Percentiles rank a stretch among this genome's conserved stretches.
Conservation (phyloP, 1,140 invertebrate genomes). For the Sipha flava region DNA sequence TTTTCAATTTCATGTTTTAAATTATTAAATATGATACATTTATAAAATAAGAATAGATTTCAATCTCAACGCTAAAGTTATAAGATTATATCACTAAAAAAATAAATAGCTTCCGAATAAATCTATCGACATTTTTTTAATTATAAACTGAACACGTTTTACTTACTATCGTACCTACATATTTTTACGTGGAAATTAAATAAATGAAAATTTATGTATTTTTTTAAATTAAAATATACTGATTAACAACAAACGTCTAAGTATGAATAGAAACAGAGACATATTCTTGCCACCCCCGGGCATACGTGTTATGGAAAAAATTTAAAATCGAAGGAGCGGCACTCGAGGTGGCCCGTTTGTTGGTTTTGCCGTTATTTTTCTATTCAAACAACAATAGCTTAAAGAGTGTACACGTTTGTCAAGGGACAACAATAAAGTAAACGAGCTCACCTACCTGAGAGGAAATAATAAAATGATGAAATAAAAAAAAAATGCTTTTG, state of each 20-base stretch:
- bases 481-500: constrained; percentile 17
- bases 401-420: constrained; percentile 27
- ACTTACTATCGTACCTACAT: too few species aligned
- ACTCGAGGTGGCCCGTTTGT: not conserved
- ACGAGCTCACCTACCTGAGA: not conserved
- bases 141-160: too few species aligned
- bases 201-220: too few species aligned
- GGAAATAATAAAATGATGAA: not conserved
- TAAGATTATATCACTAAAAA: too few species aligned
- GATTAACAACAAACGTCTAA: too few species aligned
- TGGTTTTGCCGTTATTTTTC: constrained; percentile 30
- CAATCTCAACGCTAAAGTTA: too few species aligned
- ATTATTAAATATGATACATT: not conserved
- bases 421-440: not conserved
- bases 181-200: too few species aligned
- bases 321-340: not conserved
- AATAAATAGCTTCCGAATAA: too few species aligned
- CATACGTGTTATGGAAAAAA: not conserved
- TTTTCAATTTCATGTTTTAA: not conserved
- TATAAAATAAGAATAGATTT: too few species aligned
- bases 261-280: too few species aligned
- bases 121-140: too few species aligned
- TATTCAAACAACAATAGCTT: not conserved
- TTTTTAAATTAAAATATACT: too few species aligned
- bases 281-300: not conserved